Percentiles rank a stretch among this genome's conserved stretches.
Evolutionary conservation across 2,113 vertebrate species (phyloP).

Genomic region (Dryoscopus gambensis): DNA sequence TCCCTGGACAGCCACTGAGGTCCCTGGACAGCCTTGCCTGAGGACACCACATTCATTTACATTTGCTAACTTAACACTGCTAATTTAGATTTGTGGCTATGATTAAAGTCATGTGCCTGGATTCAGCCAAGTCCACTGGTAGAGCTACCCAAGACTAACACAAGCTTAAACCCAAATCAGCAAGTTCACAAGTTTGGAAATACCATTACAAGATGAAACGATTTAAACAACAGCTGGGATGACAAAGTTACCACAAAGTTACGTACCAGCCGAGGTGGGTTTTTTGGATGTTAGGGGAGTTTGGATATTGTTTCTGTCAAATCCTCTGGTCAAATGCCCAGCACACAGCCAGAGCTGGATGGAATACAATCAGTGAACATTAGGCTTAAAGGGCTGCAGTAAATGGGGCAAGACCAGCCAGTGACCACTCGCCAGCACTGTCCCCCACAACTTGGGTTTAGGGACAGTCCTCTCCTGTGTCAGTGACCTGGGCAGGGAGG

Average conservation of each 20-base stretch:
- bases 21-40: neutral
- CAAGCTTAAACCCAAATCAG: neutral
- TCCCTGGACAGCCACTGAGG: neutral
- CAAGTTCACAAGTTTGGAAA: neutral
- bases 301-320: neutral
- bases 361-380: accelerated
- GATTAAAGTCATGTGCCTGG: neutral
- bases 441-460: neutral
- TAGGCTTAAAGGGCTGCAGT: neutral
- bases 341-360: neutral
- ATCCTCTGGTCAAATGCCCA: neutral
- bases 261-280: neutral
- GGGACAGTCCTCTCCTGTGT: neutral
- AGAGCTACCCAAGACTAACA: neutral
- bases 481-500: neutral
- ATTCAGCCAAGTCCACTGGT: neutral
- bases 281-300: neutral
- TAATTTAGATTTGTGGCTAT: neutral
- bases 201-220: accelerated
- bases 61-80: neutral
- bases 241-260: neutral
- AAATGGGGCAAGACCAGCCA: neutral
- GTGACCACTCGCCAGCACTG: neutral
- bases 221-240: neutral
- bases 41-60: neutral